Conservation (phyloP, 2,888 invertebrate genomes). For the Epiblema foenella region DNA sequence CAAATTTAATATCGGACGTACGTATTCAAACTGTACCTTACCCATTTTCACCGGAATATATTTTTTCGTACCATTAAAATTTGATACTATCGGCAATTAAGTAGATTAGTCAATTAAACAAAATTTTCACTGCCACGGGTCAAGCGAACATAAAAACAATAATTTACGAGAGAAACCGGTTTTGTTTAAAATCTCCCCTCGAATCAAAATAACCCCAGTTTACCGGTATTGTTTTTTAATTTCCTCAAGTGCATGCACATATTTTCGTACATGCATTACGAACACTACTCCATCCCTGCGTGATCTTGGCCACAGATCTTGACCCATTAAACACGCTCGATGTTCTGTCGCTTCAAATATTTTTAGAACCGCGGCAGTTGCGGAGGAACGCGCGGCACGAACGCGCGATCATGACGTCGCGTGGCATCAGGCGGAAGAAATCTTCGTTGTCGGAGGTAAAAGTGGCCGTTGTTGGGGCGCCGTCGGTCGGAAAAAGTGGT, state of each 20-base stretch:
- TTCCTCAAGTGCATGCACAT: background rate
- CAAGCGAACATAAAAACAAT: too few relatives aligned
- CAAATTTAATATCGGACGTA: too few relatives aligned
- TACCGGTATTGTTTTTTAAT: background rate
- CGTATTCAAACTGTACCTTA: too few relatives aligned
- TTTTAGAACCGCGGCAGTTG: conserved; percentile 63
- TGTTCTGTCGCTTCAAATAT: conserved; percentile 77
- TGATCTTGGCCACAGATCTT: conserved; percentile 84
- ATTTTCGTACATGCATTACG: background rate
- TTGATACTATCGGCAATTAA: too few relatives aligned
- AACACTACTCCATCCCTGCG: conserved; percentile 55
- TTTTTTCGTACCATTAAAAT: too few relatives aligned
- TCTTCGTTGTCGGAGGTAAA: conserved; percentile 95
- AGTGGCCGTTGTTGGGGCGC: conserved; percentile 95
- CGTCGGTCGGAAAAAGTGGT: conserved; percentile 97
- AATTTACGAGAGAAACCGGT: too few relatives aligned
- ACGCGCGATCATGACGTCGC: conserved; percentile 86
- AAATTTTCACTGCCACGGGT: too few relatives aligned
- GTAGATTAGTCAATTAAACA: too few relatives aligned
- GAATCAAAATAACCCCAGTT: too few relatives aligned
- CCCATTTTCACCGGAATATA: too few relatives aligned
- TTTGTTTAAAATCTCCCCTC: too few relatives aligned
- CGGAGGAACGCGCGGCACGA: conserved; percentile 52
- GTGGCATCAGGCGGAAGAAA: conserved; percentile 94
- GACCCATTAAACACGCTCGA: conserved; percentile 81